Conservation (phyloP, 2,113 vertebrate species). For the Rhipidura dahli region DNA sequence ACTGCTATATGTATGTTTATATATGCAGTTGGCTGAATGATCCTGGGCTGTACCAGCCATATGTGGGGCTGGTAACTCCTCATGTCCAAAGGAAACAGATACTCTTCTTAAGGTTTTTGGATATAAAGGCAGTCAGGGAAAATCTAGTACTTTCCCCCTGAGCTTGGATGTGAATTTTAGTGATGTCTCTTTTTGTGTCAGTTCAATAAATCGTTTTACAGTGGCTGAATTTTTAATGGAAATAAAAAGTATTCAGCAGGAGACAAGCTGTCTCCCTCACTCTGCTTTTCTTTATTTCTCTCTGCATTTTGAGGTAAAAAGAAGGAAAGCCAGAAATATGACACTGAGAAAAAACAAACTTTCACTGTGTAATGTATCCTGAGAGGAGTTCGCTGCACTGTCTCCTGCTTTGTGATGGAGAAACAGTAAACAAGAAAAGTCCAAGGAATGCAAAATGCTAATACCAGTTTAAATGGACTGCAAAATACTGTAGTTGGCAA, state of each 20-base stretch:
- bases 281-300: not conserved
- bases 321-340: not conserved
- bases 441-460: not conserved
- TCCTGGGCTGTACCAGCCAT: not conserved
- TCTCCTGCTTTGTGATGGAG: not conserved
- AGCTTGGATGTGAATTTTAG: not conserved
- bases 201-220: slow-evolving; percentile 18
- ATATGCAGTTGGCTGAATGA: not conserved
- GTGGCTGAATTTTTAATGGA: slow-evolving; percentile 26
- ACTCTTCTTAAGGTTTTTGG: not conserved
- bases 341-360: not conserved
- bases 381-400: not conserved
- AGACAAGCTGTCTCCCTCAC: not conserved
- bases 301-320: not conserved
- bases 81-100: not conserved
- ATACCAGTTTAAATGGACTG: not conserved
- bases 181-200: not conserved
- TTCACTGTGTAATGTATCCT: not conserved
- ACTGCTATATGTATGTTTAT: not conserved
- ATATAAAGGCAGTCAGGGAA: not conserved
- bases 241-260: not conserved
- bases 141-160: not conserved
- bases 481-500: not conserved
- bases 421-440: not conserved
- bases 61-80: not conserved